A percentile compares a stretch with the other conserved stretches of the same genome.
phyloP scores from a whole-genome alignment of 2,888 invertebrate species.

The Dryocosmus kuriphilus region DNA sequence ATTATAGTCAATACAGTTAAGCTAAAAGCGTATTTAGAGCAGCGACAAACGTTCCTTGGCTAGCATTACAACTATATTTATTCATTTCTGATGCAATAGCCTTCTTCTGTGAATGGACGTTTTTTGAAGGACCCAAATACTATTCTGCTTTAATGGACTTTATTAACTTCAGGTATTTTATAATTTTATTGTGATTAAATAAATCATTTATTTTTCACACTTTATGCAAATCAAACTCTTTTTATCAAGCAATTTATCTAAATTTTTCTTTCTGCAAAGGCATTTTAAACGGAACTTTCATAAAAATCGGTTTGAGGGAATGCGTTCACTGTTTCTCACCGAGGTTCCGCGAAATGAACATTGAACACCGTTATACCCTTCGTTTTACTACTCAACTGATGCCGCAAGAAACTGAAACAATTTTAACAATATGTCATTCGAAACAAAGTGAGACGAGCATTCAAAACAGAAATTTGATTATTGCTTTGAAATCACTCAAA shows the following conservation, averaged over 20 bases:
- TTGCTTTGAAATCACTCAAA: too few relatives aligned
- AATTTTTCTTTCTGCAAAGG: neutral
- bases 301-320: neutral
- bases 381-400: neutral
- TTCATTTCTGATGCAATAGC: too few relatives aligned
- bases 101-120: neutral
- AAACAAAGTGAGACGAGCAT: neutral
- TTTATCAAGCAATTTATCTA: too few relatives aligned
- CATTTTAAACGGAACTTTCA: neutral
- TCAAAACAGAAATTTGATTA: neutral
- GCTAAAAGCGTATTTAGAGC: slow-evolving; percentile 29
- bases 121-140: neutral
- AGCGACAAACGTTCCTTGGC: neutral
- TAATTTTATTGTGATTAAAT: too few relatives aligned
- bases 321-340: neutral
- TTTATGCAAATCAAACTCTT: too few relatives aligned
- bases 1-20: neutral
- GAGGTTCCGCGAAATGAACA: neutral
- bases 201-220: too few relatives aligned
- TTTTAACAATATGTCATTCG: neutral
- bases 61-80: neutral
- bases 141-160: too few relatives aligned
- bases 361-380: neutral
- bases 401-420: neutral
- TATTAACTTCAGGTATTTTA: too few relatives aligned